These are phyloP conservation scores for Coilia nasus DNA, from an alignment of 2,797 vertebrate species.

Conservation along the genomic window DNA sequence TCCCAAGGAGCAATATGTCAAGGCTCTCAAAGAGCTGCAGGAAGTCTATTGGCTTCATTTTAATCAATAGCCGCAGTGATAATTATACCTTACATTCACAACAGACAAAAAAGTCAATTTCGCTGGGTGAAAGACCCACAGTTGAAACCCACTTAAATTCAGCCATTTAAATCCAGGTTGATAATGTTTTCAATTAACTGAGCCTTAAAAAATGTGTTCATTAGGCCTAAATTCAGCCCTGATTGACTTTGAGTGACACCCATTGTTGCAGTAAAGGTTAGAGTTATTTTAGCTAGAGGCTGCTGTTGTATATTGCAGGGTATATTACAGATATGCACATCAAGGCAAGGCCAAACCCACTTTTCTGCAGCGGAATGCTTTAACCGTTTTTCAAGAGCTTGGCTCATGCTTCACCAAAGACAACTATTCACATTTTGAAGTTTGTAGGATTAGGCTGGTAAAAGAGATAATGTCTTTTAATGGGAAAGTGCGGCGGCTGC, in stretches of 20 bases:
- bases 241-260: background rate
- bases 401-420: slow-evolving; percentile 9
- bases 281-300: background rate
- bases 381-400: background rate
- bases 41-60: background rate
- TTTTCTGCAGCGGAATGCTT: background rate
- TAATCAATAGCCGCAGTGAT: slow-evolving; percentile 6
- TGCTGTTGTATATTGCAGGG: background rate
- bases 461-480: slow-evolving; percentile 12
- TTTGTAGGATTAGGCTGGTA: background rate
- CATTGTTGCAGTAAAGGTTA: background rate
- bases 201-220: background rate
- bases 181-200: background rate
- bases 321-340: background rate
- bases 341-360: background rate
- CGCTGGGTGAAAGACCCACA: background rate
- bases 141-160: background rate
- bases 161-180: background rate
- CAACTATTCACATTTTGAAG: slow-evolving; percentile 23
- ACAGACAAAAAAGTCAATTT: slow-evolving; percentile 14
- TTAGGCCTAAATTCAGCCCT: background rate
- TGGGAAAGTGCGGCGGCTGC: background rate
- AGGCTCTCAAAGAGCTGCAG: background rate
- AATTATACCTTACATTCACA: slow-evolving; percentile 17
- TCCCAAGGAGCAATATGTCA: slow-evolving; percentile 1